Evolutionary conservation across 1,140 invertebrate genomes (phyloP), one percentile per base, ranked within the genome.

Genomic region (Drosophila tristis): DNA sequence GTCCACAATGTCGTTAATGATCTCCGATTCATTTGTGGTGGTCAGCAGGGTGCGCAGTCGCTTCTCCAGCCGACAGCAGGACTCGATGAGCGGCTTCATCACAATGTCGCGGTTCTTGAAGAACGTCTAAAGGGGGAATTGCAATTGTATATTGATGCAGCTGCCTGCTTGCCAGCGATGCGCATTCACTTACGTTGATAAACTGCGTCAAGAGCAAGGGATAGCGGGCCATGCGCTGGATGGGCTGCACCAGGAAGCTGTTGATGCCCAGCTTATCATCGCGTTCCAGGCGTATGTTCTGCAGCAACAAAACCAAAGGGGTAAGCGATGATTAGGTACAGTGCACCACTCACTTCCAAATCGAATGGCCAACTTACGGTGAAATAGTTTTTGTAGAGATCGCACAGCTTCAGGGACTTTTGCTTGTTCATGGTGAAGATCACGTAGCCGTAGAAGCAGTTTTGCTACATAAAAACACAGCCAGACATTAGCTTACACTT

Each of bases 381-480:
- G 55, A 92, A 92, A 54, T 91, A 92, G 16, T 91, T 87, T 39
- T 91, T 90, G 29, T 92, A 90, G 39, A 75, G 58, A 84, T 92
- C 90, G 53, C 90, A 92, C 9, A 92, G 68, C 54, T 91, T 91
- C n/a, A 91, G 58, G 9, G 91, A 92, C 48, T 81, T 80, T 65
- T 91, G 90, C 55, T 91, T 91, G 62, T 92, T 92, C 79, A 92
- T 92, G n/a, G 91, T 91, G 53, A 91, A 92, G 56, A 92, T 86
- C 45, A 92, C 87, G 54, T 92, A 92, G 6, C 82, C 76, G 45
- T 92, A 92, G 58, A 92, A 92, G 35, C 73, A 90, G 59, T 91
- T 81, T 75, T 87, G 59, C 90, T 92, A 29, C 4, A 60, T 47
- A 20, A 20, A 15, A 25, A 20, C 11, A 20, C 39, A 35, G 35